phyloP scores from a whole-genome alignment of 2,888 invertebrate species.

The Eulithis testata region DNA sequence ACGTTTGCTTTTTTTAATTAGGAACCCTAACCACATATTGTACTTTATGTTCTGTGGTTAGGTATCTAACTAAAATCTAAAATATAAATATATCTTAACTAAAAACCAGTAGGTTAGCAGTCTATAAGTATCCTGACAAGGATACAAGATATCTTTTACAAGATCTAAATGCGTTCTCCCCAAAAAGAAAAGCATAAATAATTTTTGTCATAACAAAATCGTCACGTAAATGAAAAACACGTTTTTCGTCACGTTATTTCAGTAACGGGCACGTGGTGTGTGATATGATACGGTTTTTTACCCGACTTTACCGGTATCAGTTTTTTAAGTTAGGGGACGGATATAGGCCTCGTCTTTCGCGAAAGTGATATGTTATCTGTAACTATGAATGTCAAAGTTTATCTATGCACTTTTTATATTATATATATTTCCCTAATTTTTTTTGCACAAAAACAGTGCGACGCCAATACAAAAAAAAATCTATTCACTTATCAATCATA shows the following conservation, averaged over 20 bases:
- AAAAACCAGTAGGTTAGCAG: slow-evolving; percentile 3
- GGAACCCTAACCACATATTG: too few relatives aligned
- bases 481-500: too few relatives aligned
- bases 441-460: too few relatives aligned
- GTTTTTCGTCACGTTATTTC: slow-evolving; percentile 67
- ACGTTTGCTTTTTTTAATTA: too few relatives aligned
- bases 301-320: slow-evolving; percentile 50
- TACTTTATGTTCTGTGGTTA: too few relatives aligned
- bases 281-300: slow-evolving; percentile 54
- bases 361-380: slow-evolving; percentile 76
- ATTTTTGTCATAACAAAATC: slow-evolving; percentile 81
- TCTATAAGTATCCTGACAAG: slow-evolving; percentile 7
- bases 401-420: too few relatives aligned
- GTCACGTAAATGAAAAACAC: slow-evolving; percentile 81
- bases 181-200: slow-evolving; percentile 61
- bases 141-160: slow-evolving; percentile 40
- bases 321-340: slow-evolving; percentile 58
- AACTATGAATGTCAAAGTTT: slow-evolving; percentile 59
- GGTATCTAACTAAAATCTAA: too few relatives aligned
- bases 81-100: too few relatives aligned
- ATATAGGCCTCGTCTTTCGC: slow-evolving; percentile 76
- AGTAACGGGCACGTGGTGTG: slow-evolving; percentile 43
- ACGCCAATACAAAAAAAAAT: too few relatives aligned
- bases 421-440: too few relatives aligned
- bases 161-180: slow-evolving; percentile 49